These are phyloP conservation scores for Anguilla marmorata DNA, from an alignment of 2,797 vertebrate genomes.

Conservation along the genomic window DNA sequence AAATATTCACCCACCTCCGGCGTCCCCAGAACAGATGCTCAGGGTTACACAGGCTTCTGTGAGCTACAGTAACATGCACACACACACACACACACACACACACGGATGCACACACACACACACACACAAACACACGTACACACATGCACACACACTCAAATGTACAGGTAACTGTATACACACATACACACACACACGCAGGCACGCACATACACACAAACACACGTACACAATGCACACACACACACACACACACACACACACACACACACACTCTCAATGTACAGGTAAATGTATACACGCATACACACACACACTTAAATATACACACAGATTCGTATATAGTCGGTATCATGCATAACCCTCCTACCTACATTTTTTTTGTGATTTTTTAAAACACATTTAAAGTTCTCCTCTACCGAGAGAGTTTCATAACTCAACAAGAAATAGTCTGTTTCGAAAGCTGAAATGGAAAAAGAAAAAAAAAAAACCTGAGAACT, in stretches of 20 bases:
- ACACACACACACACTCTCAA: background rate
- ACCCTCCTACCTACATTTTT: background rate
- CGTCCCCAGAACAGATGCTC: constrained; percentile 12
- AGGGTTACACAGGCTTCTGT: background rate
- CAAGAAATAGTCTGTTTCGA: background rate
- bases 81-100: background rate
- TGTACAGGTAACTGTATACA: background rate
- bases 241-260: background rate
- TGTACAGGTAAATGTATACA: background rate
- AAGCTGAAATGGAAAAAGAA: background rate
- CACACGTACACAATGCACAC: background rate
- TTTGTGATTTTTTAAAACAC: too few species aligned
- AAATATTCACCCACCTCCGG: background rate
- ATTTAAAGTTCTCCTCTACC: background rate
- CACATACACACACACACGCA: background rate
- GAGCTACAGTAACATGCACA: constrained; percentile 5
- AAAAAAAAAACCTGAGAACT: background rate
- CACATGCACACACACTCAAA: background rate
- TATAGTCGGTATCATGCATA: background rate
- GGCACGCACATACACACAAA: background rate
- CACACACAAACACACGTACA: constrained; percentile 22
- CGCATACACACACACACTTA: background rate
- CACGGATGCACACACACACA: constrained; percentile 6
- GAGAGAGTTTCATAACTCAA: background rate
- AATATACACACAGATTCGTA: background rate